phyloP scores from a whole-genome alignment of 2,113 vertebrate genomes.

The Oncorhynchus keta region DNA sequence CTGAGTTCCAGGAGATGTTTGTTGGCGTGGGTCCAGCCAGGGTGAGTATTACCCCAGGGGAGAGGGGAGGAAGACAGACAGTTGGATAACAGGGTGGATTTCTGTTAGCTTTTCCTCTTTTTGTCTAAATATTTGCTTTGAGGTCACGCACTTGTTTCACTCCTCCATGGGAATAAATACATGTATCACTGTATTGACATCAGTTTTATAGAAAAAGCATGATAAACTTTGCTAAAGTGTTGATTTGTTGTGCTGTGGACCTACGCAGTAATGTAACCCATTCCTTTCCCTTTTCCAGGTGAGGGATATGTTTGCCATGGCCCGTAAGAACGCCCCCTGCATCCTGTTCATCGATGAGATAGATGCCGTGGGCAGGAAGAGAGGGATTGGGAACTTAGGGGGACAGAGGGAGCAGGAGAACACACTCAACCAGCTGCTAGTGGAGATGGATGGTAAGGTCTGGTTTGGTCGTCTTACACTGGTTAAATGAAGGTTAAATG shows the following conservation, averaged over 20 bases:
- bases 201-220: background rate
- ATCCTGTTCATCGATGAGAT: constrained; percentile 77
- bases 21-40: constrained; percentile 72
- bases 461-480: background rate
- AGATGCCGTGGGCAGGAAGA: constrained; percentile 69
- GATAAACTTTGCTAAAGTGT: too few species aligned
- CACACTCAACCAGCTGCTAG: constrained; percentile 71
- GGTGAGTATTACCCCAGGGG: constrained; percentile 45
- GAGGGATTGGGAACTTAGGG: constrained; percentile 63
- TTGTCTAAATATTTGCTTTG: constrained; percentile 4
- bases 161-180: background rate
- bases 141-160: background rate
- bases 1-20: constrained; percentile 75
- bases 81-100: background rate
- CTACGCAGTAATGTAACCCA: background rate
- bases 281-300: constrained; percentile 57
- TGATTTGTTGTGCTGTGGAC: too few species aligned
- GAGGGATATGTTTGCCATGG: constrained; percentile 72
- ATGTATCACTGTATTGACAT: background rate
- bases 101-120: background rate
- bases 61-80: background rate
- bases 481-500: background rate
- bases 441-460: constrained; percentile 69
- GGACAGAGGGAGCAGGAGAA: constrained; percentile 74
- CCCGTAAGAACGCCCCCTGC: constrained; percentile 70